Evolutionary conservation across 2,113 vertebrate species (phyloP), one percentile per base, ranked within the genome.

Genomic region (Atlantisia rogersi): DNA sequence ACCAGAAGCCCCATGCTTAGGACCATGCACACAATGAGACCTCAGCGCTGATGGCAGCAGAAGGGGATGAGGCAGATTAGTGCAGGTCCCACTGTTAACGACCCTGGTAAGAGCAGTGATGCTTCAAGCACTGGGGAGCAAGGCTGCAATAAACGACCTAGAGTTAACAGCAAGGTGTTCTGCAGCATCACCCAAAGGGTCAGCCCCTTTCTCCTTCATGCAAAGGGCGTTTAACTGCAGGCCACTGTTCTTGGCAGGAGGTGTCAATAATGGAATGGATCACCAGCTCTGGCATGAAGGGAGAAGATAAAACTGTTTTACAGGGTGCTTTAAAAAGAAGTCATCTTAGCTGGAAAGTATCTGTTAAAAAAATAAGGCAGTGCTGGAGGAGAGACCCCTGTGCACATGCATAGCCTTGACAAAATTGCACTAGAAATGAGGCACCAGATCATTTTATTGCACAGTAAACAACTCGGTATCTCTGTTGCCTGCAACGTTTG

Each of bases 61-160:
- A 48, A 80, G 31, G 21, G 37, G n/a, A 21, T 0, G 0, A 28
- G 4, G 44, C 44, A 19, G 35, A 40, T 19, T 37, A 68, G n/a
- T 14, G 25, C 46, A 73, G 53, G 53, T 63, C 69, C 80, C 81
- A 53, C 39, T 12, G 10, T 40, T 39, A 35, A 16, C 0, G 0
- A 53, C 56, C 40, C 62, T 58, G 21, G 59, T 55, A 14, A 68
- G 67, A 28, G 20, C 24, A 58, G 31, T 4, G 76, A 59, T 42
- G 60, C 59, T 59, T 14, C 2, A 28, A 91, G 37, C 56, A 25
- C 24, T 0, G 2, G 28, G 37, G 31, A 71, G 67, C n/a, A 50
- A 52, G 35, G 63, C 50, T 78, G 52, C 8, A 2, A 25, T 22
- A 53, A 82, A 39, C 17, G 65, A 19, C 29, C 29, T 39, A 48